phyloP scores from a whole-genome alignment of 2,113 vertebrate species.

The Leiothrix lutea region DNA sequence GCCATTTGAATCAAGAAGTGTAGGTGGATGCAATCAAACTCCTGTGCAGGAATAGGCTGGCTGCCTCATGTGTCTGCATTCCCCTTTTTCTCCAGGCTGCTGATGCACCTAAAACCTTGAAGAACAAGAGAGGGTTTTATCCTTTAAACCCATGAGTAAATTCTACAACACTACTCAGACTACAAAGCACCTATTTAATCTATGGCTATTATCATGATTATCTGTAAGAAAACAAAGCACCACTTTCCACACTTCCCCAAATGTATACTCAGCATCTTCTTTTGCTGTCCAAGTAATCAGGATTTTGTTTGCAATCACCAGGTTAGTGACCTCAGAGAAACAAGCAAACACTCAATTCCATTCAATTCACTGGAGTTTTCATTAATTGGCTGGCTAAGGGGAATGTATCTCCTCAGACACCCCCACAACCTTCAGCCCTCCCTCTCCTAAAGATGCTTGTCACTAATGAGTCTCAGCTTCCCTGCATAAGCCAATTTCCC shows the following conservation, averaged over 20 bases:
- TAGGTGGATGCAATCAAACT: neutral
- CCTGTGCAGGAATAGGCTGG: neutral
- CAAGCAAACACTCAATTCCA: neutral
- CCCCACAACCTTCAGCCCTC: neutral
- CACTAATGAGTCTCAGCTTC: neutral
- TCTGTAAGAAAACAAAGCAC: neutral
- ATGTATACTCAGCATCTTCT: neutral
- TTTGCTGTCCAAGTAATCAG: neutral
- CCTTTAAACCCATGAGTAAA: neutral
- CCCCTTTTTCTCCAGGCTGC: neutral
- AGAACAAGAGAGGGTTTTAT: accelerated
- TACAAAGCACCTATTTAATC: neutral
- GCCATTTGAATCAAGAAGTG: neutral
- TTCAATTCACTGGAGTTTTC: neutral
- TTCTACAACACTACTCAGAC: neutral
- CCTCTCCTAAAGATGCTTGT: neutral
- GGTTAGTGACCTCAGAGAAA: neutral
- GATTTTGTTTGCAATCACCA: neutral
- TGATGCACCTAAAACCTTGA: neutral
- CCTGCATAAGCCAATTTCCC: neutral
- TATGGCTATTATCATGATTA: neutral
- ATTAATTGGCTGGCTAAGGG: neutral
- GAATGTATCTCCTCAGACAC: neutral
- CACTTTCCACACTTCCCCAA: neutral
- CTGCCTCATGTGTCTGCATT: neutral